Percentiles rank a stretch among this genome's conserved stretches.
phyloP scores from a whole-genome alignment of 2,888 invertebrate species.

The Axea sp. region DNA sequence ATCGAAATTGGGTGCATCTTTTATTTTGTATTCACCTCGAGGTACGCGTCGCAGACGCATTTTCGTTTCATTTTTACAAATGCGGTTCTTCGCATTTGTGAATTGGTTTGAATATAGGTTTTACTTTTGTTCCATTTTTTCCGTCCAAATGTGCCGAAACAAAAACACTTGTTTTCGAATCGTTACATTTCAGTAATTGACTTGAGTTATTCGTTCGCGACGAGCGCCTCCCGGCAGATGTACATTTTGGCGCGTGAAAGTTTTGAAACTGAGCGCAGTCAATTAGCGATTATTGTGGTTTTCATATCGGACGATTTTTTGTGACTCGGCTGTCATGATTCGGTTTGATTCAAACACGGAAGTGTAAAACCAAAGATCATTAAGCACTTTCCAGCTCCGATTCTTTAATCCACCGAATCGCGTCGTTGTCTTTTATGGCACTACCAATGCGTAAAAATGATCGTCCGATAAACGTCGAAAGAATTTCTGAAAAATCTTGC shows the following conservation, averaged over 20 bases:
- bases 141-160: background rate
- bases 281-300: slow-evolving; percentile 62
- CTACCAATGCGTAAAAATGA: slow-evolving; percentile 7
- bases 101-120: no score
- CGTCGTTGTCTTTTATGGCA: slow-evolving; percentile 31
- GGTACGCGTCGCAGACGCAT: no score
- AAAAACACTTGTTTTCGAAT: slow-evolving; percentile 4
- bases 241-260: slow-evolving; percentile 53
- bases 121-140: background rate
- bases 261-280: slow-evolving; percentile 48
- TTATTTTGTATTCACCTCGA: no score
- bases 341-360: slow-evolving; percentile 47
- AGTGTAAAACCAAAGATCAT: slow-evolving; percentile 45
- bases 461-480: no score
- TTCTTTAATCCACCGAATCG: slow-evolving; percentile 25
- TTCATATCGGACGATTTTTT: slow-evolving; percentile 57
- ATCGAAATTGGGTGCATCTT: no score
- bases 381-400: slow-evolving; percentile 41
- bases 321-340: slow-evolving; percentile 53
- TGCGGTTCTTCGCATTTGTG: no score
- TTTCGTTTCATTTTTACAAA: no score
- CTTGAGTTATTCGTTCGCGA: slow-evolving; percentile 9
- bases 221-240: slow-evolving; percentile 36
- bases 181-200: slow-evolving; percentile 36
- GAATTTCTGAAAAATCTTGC: no score